Evolutionary conservation across 2,888 invertebrate genomes (phyloP), one percentile per base, ranked within the genome.

Genomic region (Leptinotarsa juncta): DNA sequence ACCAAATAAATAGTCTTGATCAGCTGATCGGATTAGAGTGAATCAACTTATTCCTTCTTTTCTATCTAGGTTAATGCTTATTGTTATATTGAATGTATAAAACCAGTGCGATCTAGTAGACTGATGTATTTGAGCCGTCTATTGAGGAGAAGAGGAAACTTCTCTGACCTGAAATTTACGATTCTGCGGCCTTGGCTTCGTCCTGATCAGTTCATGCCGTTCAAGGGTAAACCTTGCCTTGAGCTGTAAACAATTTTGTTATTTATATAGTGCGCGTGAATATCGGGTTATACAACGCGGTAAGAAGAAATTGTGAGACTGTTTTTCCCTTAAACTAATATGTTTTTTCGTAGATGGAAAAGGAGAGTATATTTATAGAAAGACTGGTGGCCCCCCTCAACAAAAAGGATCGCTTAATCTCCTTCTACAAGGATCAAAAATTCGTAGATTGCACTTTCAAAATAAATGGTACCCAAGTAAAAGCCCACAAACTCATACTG

Each of bases 401-500:
- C 68, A 75, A 76, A 60, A 77, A 73, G 26, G 78, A 79, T 15
- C 72, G 78, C 26, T 62, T 77, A 16, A 51, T 72, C 26, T 53
- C 73, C 14, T 78, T 78, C 65, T 78, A 72, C 70, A 77, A 75
- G 53, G 73, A 62, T 14, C 72, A 80, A 53, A 81, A 81, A 71
- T 82, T 79, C 62, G 77, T 84, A 14, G 92, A 92, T 83, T 92
- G 92, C 82, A 89, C 88, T 73, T 92, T 92, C 82, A 86, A 88
- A 76, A 89, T 92, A 53, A 88, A 88, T 75, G 89, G 89, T 53
- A 88, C 88, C 83, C 87, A 87, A 80, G 88, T 92, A 71, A 89
- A 89, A 83, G 92, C 91, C 65, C 92, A 93, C 83, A 91, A 91
- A 86, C 85, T 92, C 73, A 90, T 93, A 78, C 84, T 93, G 80